phyloP scores from a whole-genome alignment of 1,140 invertebrate species.

The Eufriesea mexicana region DNA sequence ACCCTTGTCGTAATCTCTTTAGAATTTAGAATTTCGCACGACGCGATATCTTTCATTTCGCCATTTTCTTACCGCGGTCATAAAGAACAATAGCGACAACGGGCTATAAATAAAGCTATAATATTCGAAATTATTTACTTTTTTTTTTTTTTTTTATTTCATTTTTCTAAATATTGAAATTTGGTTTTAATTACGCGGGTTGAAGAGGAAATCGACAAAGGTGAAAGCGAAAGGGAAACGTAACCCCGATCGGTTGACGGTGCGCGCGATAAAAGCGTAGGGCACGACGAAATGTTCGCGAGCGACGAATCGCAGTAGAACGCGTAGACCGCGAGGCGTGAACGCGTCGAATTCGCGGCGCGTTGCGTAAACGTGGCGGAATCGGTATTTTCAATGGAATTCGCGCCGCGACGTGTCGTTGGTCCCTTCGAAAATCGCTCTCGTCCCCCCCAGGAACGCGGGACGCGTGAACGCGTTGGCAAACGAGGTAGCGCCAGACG shows the following conservation, averaged over 20 bases:
- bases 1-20: not conserved
- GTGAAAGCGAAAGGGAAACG: not conserved
- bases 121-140: too few relatives aligned
- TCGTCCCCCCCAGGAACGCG: too few relatives aligned
- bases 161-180: not conserved
- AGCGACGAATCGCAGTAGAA: not conserved
- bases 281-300: too few relatives aligned
- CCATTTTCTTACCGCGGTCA: too few relatives aligned
- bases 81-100: too few relatives aligned
- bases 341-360: conserved; percentile 50
- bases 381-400: conserved; percentile 39
- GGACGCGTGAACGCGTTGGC: not conserved
- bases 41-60: too few relatives aligned
- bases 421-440: not conserved
- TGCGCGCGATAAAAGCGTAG: too few relatives aligned
- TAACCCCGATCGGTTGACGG: not conserved
- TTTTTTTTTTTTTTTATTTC: too few relatives aligned
- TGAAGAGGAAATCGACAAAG: not conserved
- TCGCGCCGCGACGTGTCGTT: conserved; percentile 10
- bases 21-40: not conserved
- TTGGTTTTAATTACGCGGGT: not conserved
- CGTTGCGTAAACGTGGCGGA: conserved; percentile 3
- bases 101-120: too few relatives aligned
- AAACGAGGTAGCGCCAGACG: not conserved
- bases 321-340: conserved; percentile 29